Evolutionary conservation across 1,140 invertebrate genomes (phyloP).

Genomic region (Brachionus plicatilis): DNA sequence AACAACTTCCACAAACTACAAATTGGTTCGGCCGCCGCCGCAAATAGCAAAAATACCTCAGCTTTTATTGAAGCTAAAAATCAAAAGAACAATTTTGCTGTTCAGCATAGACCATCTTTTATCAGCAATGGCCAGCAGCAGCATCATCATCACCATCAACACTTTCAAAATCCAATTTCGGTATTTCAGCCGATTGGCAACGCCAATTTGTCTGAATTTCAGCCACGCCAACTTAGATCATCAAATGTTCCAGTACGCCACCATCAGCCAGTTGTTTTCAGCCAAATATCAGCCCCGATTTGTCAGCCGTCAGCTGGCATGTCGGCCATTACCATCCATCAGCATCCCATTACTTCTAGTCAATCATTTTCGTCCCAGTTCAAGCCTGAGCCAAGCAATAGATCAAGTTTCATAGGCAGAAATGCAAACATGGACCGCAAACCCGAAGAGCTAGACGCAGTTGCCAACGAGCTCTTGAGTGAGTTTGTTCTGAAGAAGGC

Average conservation of each 20-base stretch:
- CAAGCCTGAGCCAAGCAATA: slow-evolving; percentile 9
- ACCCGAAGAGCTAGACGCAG: slow-evolving; percentile 33
- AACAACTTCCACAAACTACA: slow-evolving; percentile 51
- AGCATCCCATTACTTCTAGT: slow-evolving; percentile 31
- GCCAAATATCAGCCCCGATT: slow-evolving; percentile 8
- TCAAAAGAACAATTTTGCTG: slow-evolving; percentile 11
- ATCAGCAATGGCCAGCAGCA: background rate
- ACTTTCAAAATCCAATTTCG: background rate
- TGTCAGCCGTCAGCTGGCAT: slow-evolving; percentile 11
- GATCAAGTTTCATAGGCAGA: background rate
- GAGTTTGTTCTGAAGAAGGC: slow-evolving; percentile 35
- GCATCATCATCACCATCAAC: slow-evolving; percentile 6
- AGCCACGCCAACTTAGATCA: background rate
- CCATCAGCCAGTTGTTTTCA: background rate
- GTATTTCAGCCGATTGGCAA: background rate
- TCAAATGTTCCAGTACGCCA: background rate
- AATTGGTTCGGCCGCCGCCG: background rate
- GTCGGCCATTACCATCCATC: slow-evolving; percentile 8
- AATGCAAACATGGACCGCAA: slow-evolving; percentile 15
- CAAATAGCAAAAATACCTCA: background rate
- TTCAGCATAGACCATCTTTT: background rate
- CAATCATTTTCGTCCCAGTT: slow-evolving; percentile 31
- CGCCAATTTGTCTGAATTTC: slow-evolving; percentile 3
- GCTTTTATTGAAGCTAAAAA: background rate
- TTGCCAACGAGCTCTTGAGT: slow-evolving; percentile 31